Evolutionary conservation across 2,797 vertebrate genomes (phyloP).

Genomic region (Chaetodon trifasciatus): DNA sequence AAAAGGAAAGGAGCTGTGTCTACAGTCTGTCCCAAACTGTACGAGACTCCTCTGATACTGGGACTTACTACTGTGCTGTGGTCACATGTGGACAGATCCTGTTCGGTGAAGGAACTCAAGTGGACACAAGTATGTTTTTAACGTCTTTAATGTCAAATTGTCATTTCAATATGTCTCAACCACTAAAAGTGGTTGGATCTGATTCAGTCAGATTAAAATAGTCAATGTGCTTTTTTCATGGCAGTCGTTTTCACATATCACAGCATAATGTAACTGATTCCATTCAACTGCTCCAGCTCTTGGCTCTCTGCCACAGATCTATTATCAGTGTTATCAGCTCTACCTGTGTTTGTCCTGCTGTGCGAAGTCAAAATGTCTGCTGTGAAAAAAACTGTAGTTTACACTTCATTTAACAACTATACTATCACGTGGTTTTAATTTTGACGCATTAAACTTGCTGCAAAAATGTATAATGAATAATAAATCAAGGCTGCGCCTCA

Average conservation of each 20-base stretch:
- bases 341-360: not conserved
- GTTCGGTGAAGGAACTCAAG: conserved; percentile 54
- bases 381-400: not conserved
- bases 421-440: not conserved
- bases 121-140: conserved; percentile 32
- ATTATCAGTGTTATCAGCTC: not conserved
- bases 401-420: not conserved
- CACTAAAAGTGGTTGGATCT: not conserved
- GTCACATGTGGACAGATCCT: conserved; percentile 66
- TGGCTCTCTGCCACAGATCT: too few relatives aligned
- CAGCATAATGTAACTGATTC: not conserved
- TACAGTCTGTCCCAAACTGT: conserved; percentile 54
- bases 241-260: not conserved
- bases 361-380: not conserved
- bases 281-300: not conserved
- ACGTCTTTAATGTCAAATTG: not conserved
- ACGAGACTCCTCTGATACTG: conserved; percentile 41
- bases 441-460: not conserved
- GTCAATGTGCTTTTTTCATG: not conserved
- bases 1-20: conserved; percentile 35
- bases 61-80: conserved; percentile 75
- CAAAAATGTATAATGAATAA: not conserved
- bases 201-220: not conserved
- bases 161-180: not conserved
- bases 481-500: not conserved